Base-by-base conservation (phyloP, 2,888 invertebrate species). In the Yponomeuta evonymella region DNA sequence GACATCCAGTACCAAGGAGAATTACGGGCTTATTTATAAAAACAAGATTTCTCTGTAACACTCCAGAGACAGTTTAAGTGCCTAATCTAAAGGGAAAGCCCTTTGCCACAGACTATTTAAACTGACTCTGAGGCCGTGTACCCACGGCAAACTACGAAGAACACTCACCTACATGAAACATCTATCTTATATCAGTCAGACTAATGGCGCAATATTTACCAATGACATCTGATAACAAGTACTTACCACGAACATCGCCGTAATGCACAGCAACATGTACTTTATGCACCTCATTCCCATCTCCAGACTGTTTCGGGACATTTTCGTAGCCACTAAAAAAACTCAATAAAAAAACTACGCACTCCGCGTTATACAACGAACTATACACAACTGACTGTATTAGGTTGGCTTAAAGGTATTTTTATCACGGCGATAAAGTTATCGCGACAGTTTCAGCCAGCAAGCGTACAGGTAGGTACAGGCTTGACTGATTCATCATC, bases 171-270 rank as follows among this genome's bases (percentile, higher is more conserved):
- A 58, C 51, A 15, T 58, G 15, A 58, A 58, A 58, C 51, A 12
- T 15, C 51, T 51, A 51, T 51, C 51, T 58, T 15, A 12, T 58
- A 58, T 12, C 51, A 43, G 33, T 43, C 43, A 43, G 43, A 43
- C 43, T 12, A 30, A 48, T 68, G 68, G 68, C 68, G 68, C 51
- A 68, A 68, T 51, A 51, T 67, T 67, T 67, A n/a, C 43, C 6
- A 5, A n/a, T 15, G 51, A 48, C 51, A 15, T 15, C 51, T 58
- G 69, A 67, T 43, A 67, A 48, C 15, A 63, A 69, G 73, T 78
- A 94, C 96, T 95, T 84, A 96, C 96, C 90, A 95, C 95, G 87
- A 96, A 96, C 83, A 96, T 94, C 43, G 95, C 93, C 82, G 96
- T 96, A 77, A 96, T 95, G 76, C 95, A 92, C 78, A 96, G 93